Evolutionary conservation across 2,113 vertebrate genomes (phyloP).

Genomic region (Ranitomeya imitator): DNA sequence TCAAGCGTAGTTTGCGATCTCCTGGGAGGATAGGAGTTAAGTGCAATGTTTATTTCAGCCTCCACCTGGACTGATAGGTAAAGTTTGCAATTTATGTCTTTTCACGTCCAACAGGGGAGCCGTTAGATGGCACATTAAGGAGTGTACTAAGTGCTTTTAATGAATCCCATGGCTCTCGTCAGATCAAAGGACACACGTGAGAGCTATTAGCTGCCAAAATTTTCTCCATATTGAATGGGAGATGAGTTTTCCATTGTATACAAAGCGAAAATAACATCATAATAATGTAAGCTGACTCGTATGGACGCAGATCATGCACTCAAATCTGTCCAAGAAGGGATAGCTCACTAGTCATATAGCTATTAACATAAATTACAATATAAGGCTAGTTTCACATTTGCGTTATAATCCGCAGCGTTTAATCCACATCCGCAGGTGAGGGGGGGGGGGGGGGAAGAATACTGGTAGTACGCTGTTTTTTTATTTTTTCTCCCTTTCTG

Average conservation of each 20-base stretch:
- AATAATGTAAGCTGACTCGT: not conserved
- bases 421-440: too few relatives aligned
- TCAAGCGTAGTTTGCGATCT: not conserved
- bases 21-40: slow-evolving; percentile 9
- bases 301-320: not conserved
- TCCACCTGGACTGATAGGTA: slow-evolving; percentile 35
- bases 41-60: slow-evolving; percentile 1
- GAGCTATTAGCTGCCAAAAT: slow-evolving; percentile 29
- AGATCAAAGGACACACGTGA: slow-evolving; percentile 42
- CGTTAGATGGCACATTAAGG: slow-evolving; percentile 38
- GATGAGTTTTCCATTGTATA: slow-evolving; percentile 8
- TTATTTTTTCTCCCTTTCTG: too few relatives aligned
- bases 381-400: too few relatives aligned
- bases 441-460: too few relatives aligned
- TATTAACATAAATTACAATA: not conserved
- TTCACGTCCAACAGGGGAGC: slow-evolving; percentile 29
- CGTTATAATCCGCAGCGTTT: too few relatives aligned
- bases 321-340: not conserved
- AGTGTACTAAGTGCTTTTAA: slow-evolving; percentile 47
- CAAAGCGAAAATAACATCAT: slow-evolving; percentile 4
- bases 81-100: slow-evolving; percentile 32
- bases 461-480: too few relatives aligned
- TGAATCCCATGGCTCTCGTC: slow-evolving; percentile 26
- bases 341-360: not conserved
- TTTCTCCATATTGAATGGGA: slow-evolving; percentile 28